phyloP scores from a whole-genome alignment of 2,797 vertebrate genomes.

The Poeciliopsis paucimaculata region DNA sequence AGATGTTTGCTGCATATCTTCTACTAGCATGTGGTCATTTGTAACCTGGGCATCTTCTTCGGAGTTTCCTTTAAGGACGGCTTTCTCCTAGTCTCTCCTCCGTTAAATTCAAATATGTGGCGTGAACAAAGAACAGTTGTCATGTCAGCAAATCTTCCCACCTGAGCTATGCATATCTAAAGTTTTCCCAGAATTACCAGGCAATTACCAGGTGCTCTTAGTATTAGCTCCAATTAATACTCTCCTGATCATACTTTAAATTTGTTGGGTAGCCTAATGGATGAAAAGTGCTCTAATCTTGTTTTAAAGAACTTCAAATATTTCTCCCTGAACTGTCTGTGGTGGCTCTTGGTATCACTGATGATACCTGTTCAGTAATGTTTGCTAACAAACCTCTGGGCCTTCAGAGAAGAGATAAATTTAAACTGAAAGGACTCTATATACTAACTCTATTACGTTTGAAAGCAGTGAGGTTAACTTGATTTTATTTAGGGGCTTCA shows the following conservation, averaged over 20 bases:
- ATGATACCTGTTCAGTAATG: neutral
- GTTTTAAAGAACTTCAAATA: neutral
- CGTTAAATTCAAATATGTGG: neutral
- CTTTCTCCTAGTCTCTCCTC: neutral
- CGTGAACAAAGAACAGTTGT: neutral
- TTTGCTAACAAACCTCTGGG: neutral
- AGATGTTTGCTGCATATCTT: neutral
- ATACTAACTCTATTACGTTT: neutral
- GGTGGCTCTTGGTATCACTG: neutral
- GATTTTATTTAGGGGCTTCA: neutral
- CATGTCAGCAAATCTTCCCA: neutral
- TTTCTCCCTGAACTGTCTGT: neutral
- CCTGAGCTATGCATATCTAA: neutral
- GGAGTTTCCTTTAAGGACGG: neutral
- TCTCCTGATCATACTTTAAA: neutral
- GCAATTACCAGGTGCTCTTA: neutral
- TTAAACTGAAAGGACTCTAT: neutral
- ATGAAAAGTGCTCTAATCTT: neutral
- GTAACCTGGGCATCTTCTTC: neutral
- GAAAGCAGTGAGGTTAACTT: neutral
- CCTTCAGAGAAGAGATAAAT: neutral
- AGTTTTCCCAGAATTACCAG: neutral
- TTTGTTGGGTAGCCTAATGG: neutral
- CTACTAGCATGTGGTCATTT: neutral
- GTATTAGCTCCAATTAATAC: neutral